A percentile compares a stretch with the other conserved stretches of the same genome.
These are phyloP conservation scores for Microtus pennsylvanicus DNA, from an alignment of 2,113 vertebrate species.

Conservation along the genomic window DNA sequence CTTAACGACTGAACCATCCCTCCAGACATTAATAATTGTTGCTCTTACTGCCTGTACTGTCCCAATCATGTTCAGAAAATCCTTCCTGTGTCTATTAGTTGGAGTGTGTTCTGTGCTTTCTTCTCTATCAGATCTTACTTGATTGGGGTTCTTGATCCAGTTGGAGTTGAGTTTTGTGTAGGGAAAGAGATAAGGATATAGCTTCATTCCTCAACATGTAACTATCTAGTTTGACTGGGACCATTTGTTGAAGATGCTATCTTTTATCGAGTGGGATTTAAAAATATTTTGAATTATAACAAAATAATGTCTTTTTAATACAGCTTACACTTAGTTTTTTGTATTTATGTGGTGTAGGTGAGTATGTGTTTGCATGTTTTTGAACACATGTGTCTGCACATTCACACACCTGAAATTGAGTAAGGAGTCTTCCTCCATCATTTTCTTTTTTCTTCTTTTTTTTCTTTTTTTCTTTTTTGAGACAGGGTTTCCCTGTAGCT, in stretches of 20 bases:
- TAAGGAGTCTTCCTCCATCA: background rate
- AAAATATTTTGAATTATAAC: constrained; percentile 18
- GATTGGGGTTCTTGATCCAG: background rate
- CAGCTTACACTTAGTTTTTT: background rate
- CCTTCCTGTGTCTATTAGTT: background rate
- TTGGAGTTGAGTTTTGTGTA: background rate
- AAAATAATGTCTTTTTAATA: background rate
- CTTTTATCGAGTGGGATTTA: background rate
- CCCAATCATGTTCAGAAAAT: background rate
- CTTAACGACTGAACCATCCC: background rate
- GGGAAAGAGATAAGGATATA: background rate
- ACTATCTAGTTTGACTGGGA: background rate
- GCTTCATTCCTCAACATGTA: background rate
- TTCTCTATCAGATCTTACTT: background rate
- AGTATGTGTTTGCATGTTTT: background rate
- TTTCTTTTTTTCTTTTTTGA: no score
- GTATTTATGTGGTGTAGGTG: background rate
- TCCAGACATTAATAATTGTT: background rate
- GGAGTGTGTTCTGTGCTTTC: background rate
- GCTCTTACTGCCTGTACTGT: background rate
- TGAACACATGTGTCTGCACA: background rate
- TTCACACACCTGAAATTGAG: background rate
- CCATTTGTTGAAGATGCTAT: background rate
- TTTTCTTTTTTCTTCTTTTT: background rate
- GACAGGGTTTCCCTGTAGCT: no score